A percentile compares a stretch with the other conserved stretches of the same genome.
These are phyloP conservation scores for Terrapene triunguis DNA, from an alignment of 2,113 vertebrate species.

Conservation along the genomic window DNA sequence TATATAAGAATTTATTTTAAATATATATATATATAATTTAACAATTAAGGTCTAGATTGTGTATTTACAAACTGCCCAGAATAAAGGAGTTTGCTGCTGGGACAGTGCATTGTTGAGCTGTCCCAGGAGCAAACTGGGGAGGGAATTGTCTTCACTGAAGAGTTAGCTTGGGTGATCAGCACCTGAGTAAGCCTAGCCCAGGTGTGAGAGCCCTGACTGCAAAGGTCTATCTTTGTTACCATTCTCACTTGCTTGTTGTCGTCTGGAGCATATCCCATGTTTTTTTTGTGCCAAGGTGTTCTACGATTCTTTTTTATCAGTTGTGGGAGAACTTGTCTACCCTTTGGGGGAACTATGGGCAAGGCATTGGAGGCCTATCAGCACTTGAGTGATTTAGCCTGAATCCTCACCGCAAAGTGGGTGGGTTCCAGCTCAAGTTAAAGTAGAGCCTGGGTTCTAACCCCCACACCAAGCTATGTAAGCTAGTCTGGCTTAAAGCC, in stretches of 20 bases:
- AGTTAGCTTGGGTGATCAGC: no score
- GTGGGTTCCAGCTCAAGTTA: neutral
- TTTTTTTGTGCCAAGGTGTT: neutral
- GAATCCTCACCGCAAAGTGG: neutral
- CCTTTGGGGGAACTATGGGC: neutral
- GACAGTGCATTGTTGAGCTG: neutral
- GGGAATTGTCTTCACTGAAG: neutral
- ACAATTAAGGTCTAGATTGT: neutral
- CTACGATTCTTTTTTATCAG: neutral
- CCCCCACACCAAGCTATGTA: neutral
- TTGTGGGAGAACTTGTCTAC: neutral
- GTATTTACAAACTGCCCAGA: fast-evolving
- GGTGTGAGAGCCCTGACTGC: no score
- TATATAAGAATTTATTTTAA: no score
- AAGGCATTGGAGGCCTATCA: neutral
- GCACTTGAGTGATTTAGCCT: neutral
- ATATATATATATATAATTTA: neutral
- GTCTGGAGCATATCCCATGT: neutral
- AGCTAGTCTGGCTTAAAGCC: neutral
- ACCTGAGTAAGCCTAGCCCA: no score
- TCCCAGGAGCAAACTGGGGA: neutral
- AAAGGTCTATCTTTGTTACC: no score
- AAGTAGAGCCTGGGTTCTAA: neutral
- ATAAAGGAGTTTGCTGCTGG: neutral
- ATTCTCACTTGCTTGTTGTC: neutral